These are phyloP conservation scores for Trissolcus basalis DNA, from an alignment of 1,140 invertebrate genomes.

Conservation along the genomic window DNA sequence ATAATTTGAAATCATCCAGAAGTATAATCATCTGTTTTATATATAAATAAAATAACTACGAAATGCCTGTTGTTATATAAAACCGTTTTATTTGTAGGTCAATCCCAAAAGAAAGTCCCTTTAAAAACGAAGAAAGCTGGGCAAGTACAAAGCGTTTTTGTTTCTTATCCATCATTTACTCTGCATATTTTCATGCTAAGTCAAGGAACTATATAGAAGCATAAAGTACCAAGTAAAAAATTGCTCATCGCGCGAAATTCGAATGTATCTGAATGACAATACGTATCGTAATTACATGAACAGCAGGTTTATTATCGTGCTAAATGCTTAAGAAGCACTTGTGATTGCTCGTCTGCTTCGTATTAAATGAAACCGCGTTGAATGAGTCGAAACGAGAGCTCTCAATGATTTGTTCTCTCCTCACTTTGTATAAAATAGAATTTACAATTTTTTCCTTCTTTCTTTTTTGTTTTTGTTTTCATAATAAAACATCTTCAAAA, in stretches of 20 bases:
- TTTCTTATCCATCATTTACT: conserved; percentile 15
- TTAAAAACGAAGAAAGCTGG: neutral
- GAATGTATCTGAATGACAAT: conserved; percentile 14
- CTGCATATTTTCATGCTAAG: conserved; percentile 17
- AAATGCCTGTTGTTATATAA: too few relatives aligned
- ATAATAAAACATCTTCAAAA: neutral
- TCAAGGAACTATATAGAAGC: conserved; percentile 49
- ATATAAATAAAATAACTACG: too few relatives aligned
- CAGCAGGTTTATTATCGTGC: conserved; percentile 27
- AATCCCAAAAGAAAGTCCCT: neutral
- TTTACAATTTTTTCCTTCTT: neutral
- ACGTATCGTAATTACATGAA: conserved; percentile 6
- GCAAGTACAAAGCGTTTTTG: conserved; percentile 19
- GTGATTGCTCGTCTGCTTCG: conserved; percentile 12
- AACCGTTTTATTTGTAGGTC: too few relatives aligned
- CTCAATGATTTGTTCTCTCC: too few relatives aligned
- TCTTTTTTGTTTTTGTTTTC: too few relatives aligned
- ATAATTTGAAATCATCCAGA: too few relatives aligned
- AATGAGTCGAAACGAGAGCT: too few relatives aligned
- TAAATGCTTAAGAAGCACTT: conserved; percentile 37
- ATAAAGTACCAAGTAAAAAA: conserved; percentile 39
- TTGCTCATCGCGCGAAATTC: conserved; percentile 11
- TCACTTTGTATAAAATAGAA: neutral
- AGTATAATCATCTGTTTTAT: too few relatives aligned
- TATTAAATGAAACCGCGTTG: neutral